phyloP scores from a whole-genome alignment of 2,113 vertebrate genomes.

The Pica pica region DNA sequence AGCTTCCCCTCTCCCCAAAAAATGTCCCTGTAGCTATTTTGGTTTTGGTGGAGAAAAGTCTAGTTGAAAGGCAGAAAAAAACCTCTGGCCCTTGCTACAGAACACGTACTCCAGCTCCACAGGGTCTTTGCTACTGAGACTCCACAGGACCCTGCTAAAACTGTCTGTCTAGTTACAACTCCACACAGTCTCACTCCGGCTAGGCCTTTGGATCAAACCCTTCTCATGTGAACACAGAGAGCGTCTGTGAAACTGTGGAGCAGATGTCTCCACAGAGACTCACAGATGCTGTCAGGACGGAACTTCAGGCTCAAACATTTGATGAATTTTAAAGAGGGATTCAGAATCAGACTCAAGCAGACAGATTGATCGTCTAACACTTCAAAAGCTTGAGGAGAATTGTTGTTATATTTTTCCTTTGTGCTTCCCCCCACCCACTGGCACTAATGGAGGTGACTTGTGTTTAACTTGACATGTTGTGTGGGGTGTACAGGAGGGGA shows the following conservation, averaged over 20 bases:
- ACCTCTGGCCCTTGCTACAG: conserved; percentile 42
- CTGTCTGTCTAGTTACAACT: conserved; percentile 68
- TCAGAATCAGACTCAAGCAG: conserved; percentile 75
- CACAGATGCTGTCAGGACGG: conserved; percentile 77
- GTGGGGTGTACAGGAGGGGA: neutral
- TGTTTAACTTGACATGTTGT: conserved; percentile 35
- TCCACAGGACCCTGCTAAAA: conserved; percentile 70
- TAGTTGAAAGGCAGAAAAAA: conserved; percentile 61
- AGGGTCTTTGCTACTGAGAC: conserved; percentile 62
- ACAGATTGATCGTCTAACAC: conserved; percentile 76
- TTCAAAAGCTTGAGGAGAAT: conserved; percentile 72
- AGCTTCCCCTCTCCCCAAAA: neutral
- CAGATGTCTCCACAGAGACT: conserved; percentile 79
- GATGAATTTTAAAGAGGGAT: conserved; percentile 80
- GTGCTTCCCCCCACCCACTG: conserved; percentile 32
- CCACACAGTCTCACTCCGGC: conserved; percentile 63
- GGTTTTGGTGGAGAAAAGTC: neutral
- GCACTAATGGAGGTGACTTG: conserved; percentile 53
- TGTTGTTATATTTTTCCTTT: conserved; percentile 60
- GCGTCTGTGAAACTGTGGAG: conserved; percentile 72
- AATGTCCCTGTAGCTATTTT: conserved; percentile 17
- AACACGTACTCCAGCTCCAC: conserved; percentile 57
- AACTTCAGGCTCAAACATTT: conserved; percentile 78
- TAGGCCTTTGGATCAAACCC: conserved; percentile 76
- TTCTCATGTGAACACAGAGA: conserved; percentile 75